A percentile compares a stretch with the other conserved stretches of the same genome.
phyloP scores from a whole-genome alignment of 2,888 invertebrate species.

The Pachliopta kotzebuea region DNA sequence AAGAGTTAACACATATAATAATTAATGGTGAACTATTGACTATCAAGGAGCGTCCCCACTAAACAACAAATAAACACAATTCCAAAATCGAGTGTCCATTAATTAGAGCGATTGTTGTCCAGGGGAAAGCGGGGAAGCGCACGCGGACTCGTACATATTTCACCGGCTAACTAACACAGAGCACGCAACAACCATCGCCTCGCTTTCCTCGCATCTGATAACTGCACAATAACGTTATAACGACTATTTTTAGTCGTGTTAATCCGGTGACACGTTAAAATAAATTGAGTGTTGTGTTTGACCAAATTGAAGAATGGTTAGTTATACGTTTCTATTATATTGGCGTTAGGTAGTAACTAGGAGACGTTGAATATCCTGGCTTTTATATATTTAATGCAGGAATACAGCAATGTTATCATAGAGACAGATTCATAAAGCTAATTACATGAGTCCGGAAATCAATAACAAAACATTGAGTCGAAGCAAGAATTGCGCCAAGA shows the following conservation, averaged over 20 bases:
- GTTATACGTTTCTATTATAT: neutral
- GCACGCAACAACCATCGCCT: slow-evolving; percentile 40
- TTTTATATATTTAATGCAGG: no score
- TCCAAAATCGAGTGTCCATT: slow-evolving; percentile 58
- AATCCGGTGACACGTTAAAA: slow-evolving; percentile 23
- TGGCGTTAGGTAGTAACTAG: no score
- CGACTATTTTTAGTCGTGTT: slow-evolving; percentile 12
- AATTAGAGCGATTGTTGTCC: slow-evolving; percentile 69
- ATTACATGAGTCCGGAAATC: no score
- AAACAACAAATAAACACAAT: slow-evolving; percentile 50
- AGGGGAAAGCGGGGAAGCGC: slow-evolving; percentile 36
- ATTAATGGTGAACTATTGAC: neutral
- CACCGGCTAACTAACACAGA: slow-evolving; percentile 39
- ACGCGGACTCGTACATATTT: slow-evolving; percentile 25
- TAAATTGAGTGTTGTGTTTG: slow-evolving; percentile 25
- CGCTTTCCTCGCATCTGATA: slow-evolving; percentile 11
- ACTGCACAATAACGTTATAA: slow-evolving; percentile 19
- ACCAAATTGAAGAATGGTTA: neutral
- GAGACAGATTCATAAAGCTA: no score
- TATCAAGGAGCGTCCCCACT: slow-evolving; percentile 32
- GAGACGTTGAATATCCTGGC: no score
- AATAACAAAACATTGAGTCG: no score
- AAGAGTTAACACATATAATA: no score
- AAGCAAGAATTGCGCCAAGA: no score
- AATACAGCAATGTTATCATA: no score